A percentile compares a stretch with the other conserved stretches of the same genome.
Conservation (phyloP, 2,113 vertebrate species). For the Rhegmatorhina hoffmannsi region DNA sequence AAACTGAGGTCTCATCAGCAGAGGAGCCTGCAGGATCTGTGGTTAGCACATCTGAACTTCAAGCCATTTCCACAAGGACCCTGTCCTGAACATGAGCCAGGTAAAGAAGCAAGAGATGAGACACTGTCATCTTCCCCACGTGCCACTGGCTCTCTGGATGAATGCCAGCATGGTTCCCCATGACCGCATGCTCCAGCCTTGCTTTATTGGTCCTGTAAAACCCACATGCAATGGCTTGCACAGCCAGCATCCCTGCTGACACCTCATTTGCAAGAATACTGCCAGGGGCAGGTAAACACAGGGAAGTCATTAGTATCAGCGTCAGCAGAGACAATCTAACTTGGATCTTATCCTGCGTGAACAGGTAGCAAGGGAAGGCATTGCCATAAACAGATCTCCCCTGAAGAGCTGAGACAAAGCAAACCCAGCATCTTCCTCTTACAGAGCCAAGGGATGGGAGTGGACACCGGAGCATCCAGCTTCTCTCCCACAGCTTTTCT, state of each 20-base stretch:
- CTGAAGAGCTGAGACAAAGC: background rate
- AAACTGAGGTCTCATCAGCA: background rate
- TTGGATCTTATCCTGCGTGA: background rate
- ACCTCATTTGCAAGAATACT: background rate
- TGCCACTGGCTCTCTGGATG: background rate
- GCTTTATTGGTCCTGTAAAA: background rate
- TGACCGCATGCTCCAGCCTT: background rate
- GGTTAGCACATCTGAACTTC: background rate
- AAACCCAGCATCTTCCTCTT: background rate
- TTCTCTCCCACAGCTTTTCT: background rate
- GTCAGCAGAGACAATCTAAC: background rate
- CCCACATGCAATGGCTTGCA: background rate
- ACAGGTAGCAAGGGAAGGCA: background rate
- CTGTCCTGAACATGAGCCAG: background rate
- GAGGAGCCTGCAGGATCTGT: background rate
- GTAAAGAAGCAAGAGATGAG: background rate
- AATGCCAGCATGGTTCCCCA: background rate
- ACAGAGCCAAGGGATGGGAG: background rate
- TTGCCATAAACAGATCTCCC: background rate
- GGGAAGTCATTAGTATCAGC: background rate
- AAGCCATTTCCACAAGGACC: background rate
- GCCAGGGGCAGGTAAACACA: conserved; percentile 3
- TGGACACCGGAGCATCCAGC: background rate
- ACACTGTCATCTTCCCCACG: background rate
- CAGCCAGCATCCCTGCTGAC: background rate